These are phyloP conservation scores for Corapipo altera DNA, from an alignment of 2,113 vertebrate species.

Conservation along the genomic window DNA sequence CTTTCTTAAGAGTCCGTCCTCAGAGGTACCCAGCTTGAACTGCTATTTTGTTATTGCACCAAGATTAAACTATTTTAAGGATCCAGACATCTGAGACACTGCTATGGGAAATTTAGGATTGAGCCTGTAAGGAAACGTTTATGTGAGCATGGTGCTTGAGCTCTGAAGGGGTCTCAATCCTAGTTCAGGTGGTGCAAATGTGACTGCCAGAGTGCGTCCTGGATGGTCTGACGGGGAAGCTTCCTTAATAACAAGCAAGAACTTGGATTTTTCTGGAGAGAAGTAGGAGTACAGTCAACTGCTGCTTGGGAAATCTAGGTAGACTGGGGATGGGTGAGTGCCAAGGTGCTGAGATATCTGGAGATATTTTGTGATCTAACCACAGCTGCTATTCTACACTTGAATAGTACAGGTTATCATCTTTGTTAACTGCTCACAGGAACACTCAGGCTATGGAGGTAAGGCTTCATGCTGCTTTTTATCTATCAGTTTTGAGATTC, in stretches of 20 bases:
- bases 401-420: not conserved
- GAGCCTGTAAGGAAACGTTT: not conserved
- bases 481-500: not conserved
- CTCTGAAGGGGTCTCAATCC: too few relatives aligned
- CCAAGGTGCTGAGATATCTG: accelerated
- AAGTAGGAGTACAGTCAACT: not conserved
- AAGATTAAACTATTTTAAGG: not conserved
- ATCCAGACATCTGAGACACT: not conserved
- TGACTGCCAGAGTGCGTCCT: not conserved
- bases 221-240: not conserved
- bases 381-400: not conserved
- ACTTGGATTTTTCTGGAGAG: not conserved
- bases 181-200: not conserved
- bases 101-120: not conserved
- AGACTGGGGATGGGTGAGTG: not conserved
- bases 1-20: not conserved
- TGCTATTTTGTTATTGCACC: not conserved
- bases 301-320: not conserved
- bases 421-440: not conserved
- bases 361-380: not conserved
- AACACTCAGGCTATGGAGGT: not conserved
- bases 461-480: not conserved
- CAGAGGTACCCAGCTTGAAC: accelerated
- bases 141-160: accelerated
- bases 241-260: not conserved